Evolutionary conservation across 1,140 invertebrate genomes (phyloP).

Genomic region (Trypoxylus dichotomus): DNA sequence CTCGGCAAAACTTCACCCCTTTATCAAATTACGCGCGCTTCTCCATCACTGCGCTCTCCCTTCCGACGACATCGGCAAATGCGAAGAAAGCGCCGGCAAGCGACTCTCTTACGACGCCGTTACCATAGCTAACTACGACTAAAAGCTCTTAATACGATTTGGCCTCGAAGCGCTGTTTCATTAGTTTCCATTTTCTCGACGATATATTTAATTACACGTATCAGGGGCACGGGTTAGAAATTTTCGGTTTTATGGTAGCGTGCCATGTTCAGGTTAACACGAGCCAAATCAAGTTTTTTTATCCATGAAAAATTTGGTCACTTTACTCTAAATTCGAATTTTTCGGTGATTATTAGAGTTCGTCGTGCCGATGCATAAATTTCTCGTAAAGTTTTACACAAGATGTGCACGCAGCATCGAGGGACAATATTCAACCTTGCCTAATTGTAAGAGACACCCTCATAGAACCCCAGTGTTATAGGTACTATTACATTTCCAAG

Average conservation of each 20-base stretch:
- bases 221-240: neutral
- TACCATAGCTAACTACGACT: neutral
- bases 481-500: too few relatives aligned
- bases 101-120: neutral
- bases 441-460: too few relatives aligned
- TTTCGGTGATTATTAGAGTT: neutral
- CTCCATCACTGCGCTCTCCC: neutral
- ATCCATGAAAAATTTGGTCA: too few relatives aligned
- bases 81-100: neutral
- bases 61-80: neutral
- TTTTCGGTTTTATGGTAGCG: neutral
- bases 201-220: conserved; percentile 21
- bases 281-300: neutral
- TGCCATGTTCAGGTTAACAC: neutral
- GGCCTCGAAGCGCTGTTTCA: neutral
- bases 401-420: too few relatives aligned
- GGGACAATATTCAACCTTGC: too few relatives aligned
- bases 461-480: too few relatives aligned
- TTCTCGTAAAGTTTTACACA: too few relatives aligned
- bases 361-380: neutral
- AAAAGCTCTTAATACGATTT: conserved; percentile 14
- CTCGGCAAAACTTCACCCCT: neutral
- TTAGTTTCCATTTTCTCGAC: conserved; percentile 14
- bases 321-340: neutral
- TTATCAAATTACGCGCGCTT: conserved; percentile 1